Base-by-base conservation (phyloP, 2,113 vertebrate genomes). In the Myocastor coypus region DNA sequence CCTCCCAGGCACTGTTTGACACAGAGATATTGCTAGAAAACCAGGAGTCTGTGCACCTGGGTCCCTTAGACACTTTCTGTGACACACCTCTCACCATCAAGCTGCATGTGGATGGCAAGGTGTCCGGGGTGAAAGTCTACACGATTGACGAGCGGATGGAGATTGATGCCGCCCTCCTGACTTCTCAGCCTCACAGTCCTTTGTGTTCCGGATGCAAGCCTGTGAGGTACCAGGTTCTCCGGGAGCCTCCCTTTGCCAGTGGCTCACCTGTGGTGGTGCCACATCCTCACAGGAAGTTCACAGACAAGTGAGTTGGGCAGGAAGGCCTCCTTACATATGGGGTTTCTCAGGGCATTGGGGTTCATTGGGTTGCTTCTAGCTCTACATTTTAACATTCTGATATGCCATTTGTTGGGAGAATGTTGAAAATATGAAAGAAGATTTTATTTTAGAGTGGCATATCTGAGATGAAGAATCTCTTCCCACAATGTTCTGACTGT, bases 141-240 rank as follows among this genome's bases (percentile, higher is more conserved):
- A 99, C 99, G 34, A 99, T 99, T 30, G 99, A 99, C 0, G 99
- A 99, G 97, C 99, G 99, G 95, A 98, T 99, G 98, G 99, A 99
- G 98, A 99, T 99, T 1, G 99, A 99, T 50, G 99, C 99, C 0
- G 99, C 98, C 4, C 98, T 99, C 96, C 97, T 99, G 97, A 99
- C 98, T 4, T 99, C 99, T 0, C 98, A 92, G 68, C 98, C 99
- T 9, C 97, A 95, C 7, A 99, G 99, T 94, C 94, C 99, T 0
- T 96, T 99, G 87, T 99, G 99, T 96, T 98, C 99, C 0, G 37
- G 97, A 96, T 99, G 99, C 98, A 98, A 93, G 3, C 99, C 98
- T 7, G 96, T 99, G 87, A 97, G 97, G 14, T 99, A 99, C 97
- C 97, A 97, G 19, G 85, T 99, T 16, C 97, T 98, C 16, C 98